Conservation (phyloP, 2,888 invertebrate genomes). For the Orchesellides sinensis region DNA sequence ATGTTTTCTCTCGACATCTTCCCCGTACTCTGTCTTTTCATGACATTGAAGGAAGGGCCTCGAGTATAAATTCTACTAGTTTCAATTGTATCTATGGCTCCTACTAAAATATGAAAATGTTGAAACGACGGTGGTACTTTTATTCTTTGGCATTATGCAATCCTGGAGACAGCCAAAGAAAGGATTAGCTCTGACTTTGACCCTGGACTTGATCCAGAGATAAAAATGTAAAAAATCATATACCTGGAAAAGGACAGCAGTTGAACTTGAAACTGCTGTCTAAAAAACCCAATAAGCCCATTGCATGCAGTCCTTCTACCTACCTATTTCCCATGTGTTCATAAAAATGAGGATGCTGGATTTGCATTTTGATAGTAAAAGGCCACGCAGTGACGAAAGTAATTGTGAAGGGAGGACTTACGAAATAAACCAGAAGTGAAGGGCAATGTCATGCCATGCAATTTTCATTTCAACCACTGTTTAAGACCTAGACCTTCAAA, state of each 20-base stretch:
- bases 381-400: not conserved
- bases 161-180: not conserved
- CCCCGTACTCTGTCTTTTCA: not conserved
- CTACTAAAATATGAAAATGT: too few species aligned
- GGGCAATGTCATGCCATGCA: slow-evolving; percentile 51
- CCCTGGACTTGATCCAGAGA: slow-evolving; percentile 66
- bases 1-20: not conserved
- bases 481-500: slow-evolving; percentile 62
- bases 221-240: too few species aligned
- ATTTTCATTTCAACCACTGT: slow-evolving; percentile 29
- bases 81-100: too few species aligned
- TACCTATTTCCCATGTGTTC: slow-evolving; percentile 48
- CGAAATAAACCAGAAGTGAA: slow-evolving; percentile 21
- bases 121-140: not conserved
- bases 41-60: slow-evolving; percentile 63
- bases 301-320: slow-evolving; percentile 1
- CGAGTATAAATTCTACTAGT: too few species aligned
- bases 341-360: slow-evolving; percentile 39
- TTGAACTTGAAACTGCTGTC: too few species aligned
- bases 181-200: slow-evolving; percentile 16
- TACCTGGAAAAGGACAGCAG: too few species aligned
- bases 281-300: too few species aligned
- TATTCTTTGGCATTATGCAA: not conserved
- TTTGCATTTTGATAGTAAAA: slow-evolving; percentile 58
- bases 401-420: slow-evolving; percentile 3